Evolutionary conservation across 2,888 invertebrate genomes (phyloP).

Genomic region (Gastracanthus pulcherrimus): DNA sequence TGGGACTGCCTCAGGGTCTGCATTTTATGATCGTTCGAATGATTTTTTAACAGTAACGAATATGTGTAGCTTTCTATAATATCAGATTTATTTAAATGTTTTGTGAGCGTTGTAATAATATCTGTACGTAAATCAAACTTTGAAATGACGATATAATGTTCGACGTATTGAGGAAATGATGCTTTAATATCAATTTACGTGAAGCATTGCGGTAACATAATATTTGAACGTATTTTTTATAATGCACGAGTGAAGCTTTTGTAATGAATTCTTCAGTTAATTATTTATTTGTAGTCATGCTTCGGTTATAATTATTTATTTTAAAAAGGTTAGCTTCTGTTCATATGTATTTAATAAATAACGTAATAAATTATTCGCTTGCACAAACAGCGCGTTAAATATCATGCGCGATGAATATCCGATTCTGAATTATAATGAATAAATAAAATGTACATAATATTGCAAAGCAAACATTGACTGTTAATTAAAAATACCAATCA

Average conservation of each 20-base stretch:
- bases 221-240: neutral
- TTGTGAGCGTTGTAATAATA: neutral
- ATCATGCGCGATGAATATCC: conserved; percentile 4
- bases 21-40: neutral
- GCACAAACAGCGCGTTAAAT: neutral
- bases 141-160: neutral
- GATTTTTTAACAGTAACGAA: conserved; percentile 7
- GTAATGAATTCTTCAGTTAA: neutral
- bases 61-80: neutral
- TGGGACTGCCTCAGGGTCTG: neutral
- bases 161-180: neutral
- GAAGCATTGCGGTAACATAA: neutral
- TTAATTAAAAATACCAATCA: conserved; percentile 42
- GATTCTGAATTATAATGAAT: conserved; percentile 7
- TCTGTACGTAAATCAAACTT: conserved; percentile 4
- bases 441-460: conserved; percentile 36
- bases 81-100: conserved; percentile 4
- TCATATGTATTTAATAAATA: conserved; percentile 21
- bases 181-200: conserved; percentile 21
- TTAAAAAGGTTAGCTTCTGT: neutral
- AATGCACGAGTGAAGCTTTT: neutral
- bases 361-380: conserved; percentile 24
- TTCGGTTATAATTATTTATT: neutral
- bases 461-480: neutral
- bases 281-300: neutral